Base-by-base conservation (phyloP, 2,888 invertebrate genomes). In the Callimorpha dominula region DNA sequence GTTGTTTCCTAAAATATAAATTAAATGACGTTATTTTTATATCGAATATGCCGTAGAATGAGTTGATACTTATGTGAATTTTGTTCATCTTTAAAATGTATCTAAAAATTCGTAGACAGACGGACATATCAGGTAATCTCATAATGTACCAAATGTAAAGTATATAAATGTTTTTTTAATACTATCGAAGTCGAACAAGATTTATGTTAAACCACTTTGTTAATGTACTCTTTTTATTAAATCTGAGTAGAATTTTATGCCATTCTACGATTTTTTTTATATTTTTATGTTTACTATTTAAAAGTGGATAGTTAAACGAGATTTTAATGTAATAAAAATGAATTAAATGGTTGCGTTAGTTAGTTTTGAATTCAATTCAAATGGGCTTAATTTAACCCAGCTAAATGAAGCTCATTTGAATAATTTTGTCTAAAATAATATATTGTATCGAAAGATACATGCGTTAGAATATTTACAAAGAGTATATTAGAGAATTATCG, bases 311-410 rank as follows among this genome's bases (percentile, higher is more conserved):
- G 50, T 50, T 50, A 11, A 57, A 57, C 57, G n/a, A 57, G 31
- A 11, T 20, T 57, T 12, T 12, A 12, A 20, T 60, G 20, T 12
- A 60, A 60, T 14, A 60, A 60, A 43, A 60, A 54, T 9, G 8
- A 46, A 20, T 64, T 1, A 57, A 54, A 67, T 73, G 43, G 11
- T 77, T 78, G 50, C 31, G 31, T 82, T 79, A 43, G 64, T 80
- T 78, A 69, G 43, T 79, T 80, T 79, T 71, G 12, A 81, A 80
- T 65, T 65, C 43, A 73, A 81, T 86, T 90, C 92, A 92, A 94
- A 93, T 93, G 92, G 76, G 83, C 89, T 92, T 91, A 80, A 91
- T 93, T 91, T 94, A 90, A 83, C 94, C 94, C 95, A 95, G 95
- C 94, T 92, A 90, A 91, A 90, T 91, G 81, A 92, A 91, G 91